phyloP scores from a whole-genome alignment of 2,888 invertebrate genomes.

The Furcula furcula region DNA sequence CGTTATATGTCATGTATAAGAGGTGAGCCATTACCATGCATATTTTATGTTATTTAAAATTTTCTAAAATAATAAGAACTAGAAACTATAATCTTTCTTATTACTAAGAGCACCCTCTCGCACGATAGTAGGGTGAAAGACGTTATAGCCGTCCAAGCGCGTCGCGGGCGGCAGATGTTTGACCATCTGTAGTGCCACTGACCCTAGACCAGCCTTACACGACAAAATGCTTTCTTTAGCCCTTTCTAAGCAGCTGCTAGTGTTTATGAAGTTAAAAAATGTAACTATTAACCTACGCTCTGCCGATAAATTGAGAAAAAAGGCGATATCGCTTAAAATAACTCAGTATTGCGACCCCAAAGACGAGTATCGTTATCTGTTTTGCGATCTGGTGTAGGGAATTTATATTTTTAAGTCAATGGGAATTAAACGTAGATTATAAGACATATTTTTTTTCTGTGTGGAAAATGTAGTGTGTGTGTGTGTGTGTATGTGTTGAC shows the following conservation, averaged over 20 bases:
- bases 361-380: neutral
- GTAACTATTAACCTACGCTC: neutral
- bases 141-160: constrained; percentile 47
- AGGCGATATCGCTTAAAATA: neutral
- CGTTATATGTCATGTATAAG: too few species aligned
- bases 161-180: constrained; percentile 43
- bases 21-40: too few species aligned
- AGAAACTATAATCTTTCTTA: neutral
- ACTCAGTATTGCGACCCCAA: neutral
- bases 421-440: too few species aligned
- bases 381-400: too few species aligned
- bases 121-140: constrained; percentile 34
- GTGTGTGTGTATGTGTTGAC: too few species aligned
- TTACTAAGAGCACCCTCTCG: constrained; percentile 13
- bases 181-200: constrained; percentile 42
- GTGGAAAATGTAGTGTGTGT: too few species aligned
- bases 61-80: neutral
- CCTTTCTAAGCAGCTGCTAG: constrained; percentile 6
- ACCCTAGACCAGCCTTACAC: constrained; percentile 21
- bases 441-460: too few species aligned
- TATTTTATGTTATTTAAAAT: too few species aligned
- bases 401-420: too few species aligned
- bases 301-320: neutral
- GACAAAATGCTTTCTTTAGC: constrained; percentile 26
- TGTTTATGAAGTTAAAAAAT: constrained; percentile 3